Percentiles rank a stretch among this genome's conserved stretches.
Conservation (phyloP, 2,888 invertebrate genomes). For the Macropis europaea region DNA sequence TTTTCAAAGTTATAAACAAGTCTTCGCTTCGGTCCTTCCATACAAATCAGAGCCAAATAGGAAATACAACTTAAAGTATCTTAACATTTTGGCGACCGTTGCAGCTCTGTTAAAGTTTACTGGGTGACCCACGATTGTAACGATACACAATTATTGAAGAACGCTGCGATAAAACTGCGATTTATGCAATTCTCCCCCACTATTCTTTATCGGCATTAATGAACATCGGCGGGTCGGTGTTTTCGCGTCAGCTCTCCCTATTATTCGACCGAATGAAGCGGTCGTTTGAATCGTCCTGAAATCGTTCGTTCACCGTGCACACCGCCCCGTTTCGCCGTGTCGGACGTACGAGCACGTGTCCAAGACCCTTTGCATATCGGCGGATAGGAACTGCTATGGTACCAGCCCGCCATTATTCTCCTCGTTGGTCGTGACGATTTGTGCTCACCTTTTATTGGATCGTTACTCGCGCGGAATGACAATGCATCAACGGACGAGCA, state of each 20-base stretch:
- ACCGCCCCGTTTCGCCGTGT: not conserved
- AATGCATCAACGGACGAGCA: constrained; percentile 44
- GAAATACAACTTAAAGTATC: too few species aligned
- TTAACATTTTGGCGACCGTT: too few species aligned
- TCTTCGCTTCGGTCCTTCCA: too few species aligned
- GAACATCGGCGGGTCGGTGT: constrained; percentile 3
- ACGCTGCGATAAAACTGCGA: too few species aligned
- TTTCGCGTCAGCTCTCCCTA: constrained; percentile 1
- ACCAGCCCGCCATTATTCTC: constrained; percentile 47
- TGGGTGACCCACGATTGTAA: too few species aligned
- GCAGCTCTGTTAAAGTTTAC: too few species aligned
- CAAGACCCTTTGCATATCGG: constrained; percentile 35
- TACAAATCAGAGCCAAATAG: too few species aligned
- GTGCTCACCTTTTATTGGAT: constrained; percentile 66
- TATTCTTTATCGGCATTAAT: constrained; percentile 1
- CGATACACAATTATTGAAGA: too few species aligned
- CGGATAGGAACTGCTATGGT: constrained; percentile 18
- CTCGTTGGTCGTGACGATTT: constrained; percentile 55
- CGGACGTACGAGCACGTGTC: not conserved
- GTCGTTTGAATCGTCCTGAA: constrained; percentile 14
- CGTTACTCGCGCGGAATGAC: constrained; percentile 65
- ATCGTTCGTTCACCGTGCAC: constrained; percentile 3
- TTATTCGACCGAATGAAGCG: constrained; percentile 33
- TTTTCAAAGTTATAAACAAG: too few species aligned
- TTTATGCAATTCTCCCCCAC: not conserved